Evolutionary conservation across 2,888 invertebrate genomes (phyloP), one percentile per base, ranked within the genome.

Genomic region (Lasius platythorax): DNA sequence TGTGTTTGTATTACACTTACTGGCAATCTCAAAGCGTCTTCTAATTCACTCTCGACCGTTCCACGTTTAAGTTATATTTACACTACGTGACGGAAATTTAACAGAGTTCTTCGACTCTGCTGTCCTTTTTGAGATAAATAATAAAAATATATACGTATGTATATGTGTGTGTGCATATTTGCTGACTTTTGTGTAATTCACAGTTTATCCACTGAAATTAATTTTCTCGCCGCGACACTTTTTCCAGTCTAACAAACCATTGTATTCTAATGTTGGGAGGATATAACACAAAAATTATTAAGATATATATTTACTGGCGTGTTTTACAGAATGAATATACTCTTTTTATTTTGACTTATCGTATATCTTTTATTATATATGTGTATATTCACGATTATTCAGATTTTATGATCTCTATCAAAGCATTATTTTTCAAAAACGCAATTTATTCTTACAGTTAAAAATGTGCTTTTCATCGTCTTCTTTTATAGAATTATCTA

Each of bases 21-120:
- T 43, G 1, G 4, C n/a, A 15, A 78, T 43, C 40, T 78, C 43
- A 43, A n/a, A 58, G 23, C 9, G 30, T 78, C 78, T 78, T 78
- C 70, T 58, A 68, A 78, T 58, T 58, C 70, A 43, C 15, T 68
- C 37, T 46, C 23, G 15, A 67, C 37, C n/a, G 9, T n/a, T 43
- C 12, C 30, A 30, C n/a, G 2, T 78, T 68, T 15, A 40, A 78
- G 11, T 56, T 23, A 40, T 67, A 43, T 78, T 33, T 30, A 15
- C 46, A 61, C 3, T 11, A 58, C 12, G 30, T 63, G 46, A 61
- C 28, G 15, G 5, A 64, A 37, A 75, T 74, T 63, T 43, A 37
- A 53, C 12, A n/a, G 15, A 50, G 23, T 75, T 50, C 46, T 50
- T 18, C 53, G n/a, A 28, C 8, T 74, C 8, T 12, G 11, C 33